Evolutionary conservation across 2,888 invertebrate genomes (phyloP), one percentile per base, ranked within the genome.

Genomic region (Drosophila monieri): DNA sequence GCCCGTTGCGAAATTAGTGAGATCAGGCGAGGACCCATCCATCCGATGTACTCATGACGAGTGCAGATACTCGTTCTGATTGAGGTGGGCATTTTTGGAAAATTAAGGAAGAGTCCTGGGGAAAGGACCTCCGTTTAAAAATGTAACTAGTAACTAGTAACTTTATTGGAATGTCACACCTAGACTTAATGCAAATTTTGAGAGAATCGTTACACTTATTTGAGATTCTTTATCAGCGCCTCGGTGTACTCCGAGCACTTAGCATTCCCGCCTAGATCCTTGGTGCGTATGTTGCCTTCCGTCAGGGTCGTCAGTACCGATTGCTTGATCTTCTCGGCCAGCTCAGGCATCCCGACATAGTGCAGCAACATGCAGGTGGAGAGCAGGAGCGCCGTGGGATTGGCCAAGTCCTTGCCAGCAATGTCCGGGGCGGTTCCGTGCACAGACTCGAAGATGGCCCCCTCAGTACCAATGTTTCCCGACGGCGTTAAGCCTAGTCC

Each of bases 331-430:
- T 94, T 94, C 75, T 94, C 94, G 0, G 97, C 98, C 80, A 96
- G 94, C 0, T 94, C 92, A 73, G 93, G 94, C 30, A 98, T 91
- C 48, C 96, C 94, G 94, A 99, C 96, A 90, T 99, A 95, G 69
- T 97, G 94, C 66, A 99, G 93, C 99, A 99, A 98, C 99, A 99
- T 99, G 46, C 98, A 97, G 8, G 97, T 95, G 3, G 99, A 99
- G 0, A 99, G 93, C 3, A 99, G 93, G 6, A 99, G 94, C 3
- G 99, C 99, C 1, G 99, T 99, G 18, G 99, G 99, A 92, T 99
- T 99, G 14, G 99, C 99, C 93, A 97, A 94, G 92, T 99, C 99
- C 91, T 98, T 95, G 52, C 99, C 99, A 25, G 98, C 98, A 88
- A 99, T 96, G 89, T 98, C 98, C 0, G 98, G 98, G 1, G 99